Conservation (phyloP, 1,140 invertebrate genomes). For the Magallana ariakensis region DNA sequence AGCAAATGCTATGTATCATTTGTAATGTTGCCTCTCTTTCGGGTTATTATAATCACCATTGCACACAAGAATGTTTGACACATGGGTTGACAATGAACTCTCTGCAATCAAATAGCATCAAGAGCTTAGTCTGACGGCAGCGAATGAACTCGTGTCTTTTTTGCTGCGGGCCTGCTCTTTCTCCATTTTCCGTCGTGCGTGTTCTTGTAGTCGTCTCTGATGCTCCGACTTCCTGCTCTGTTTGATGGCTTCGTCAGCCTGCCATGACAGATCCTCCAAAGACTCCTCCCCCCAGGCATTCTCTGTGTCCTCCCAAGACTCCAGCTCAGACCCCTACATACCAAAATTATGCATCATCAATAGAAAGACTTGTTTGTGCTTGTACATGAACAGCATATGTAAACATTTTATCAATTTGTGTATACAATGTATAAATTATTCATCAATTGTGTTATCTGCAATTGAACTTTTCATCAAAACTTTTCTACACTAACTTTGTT, state of each 20-base stretch:
- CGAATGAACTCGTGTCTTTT: slow-evolving; percentile 58
- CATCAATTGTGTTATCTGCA: too few species aligned
- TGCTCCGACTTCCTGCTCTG: slow-evolving; percentile 66
- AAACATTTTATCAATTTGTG: too few species aligned
- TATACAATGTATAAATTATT: too few species aligned
- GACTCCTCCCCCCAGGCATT: slow-evolving; percentile 67
- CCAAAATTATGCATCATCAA: not conserved
- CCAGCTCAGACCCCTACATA: slow-evolving; percentile 68
- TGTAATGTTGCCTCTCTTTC: not conserved
- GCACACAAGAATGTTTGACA: slow-evolving; percentile 10
- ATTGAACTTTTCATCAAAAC: too few species aligned
- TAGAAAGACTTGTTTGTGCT: too few species aligned
- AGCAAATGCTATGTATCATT: not conserved
- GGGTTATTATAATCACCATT: not conserved
- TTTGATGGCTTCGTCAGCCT: slow-evolving; percentile 70
- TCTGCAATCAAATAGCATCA: not conserved
- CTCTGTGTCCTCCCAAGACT: slow-evolving; percentile 67
- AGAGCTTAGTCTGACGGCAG: slow-evolving; percentile 54
- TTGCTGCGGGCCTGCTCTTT: slow-evolving; percentile 60
- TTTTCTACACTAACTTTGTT: too few species aligned
- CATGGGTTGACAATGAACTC: not conserved
- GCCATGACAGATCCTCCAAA: slow-evolving; percentile 68
- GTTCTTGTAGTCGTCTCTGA: slow-evolving; percentile 62
- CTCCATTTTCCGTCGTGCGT: slow-evolving; percentile 68
- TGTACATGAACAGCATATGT: too few species aligned